phyloP scores from a whole-genome alignment of 2,113 vertebrate species.

The Pogona vitticeps region DNA sequence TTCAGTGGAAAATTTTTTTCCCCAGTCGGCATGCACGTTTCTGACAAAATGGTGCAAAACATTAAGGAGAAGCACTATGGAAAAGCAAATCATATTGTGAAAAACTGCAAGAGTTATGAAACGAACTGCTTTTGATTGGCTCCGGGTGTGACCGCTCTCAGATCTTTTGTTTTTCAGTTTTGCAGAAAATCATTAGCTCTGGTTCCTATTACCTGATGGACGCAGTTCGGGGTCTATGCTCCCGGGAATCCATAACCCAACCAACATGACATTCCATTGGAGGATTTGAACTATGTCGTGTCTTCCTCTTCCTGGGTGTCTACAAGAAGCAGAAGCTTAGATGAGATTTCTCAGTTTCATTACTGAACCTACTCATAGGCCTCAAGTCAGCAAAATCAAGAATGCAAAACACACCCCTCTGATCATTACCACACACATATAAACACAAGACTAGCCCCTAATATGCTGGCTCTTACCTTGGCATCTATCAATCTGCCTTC shows the following conservation, averaged over 20 bases:
- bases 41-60: too few relatives aligned
- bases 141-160: not conserved
- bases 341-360: fast-evolving
- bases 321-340: slow-evolving; percentile 59
- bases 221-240: slow-evolving; percentile 93
- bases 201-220: slow-evolving; percentile 86
- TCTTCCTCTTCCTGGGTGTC: slow-evolving; percentile 97
- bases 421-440: fast-evolving
- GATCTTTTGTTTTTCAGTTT: not conserved
- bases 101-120: not conserved
- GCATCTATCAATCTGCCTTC: slow-evolving; percentile 94
- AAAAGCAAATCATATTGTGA: too few relatives aligned
- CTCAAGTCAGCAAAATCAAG: not conserved
- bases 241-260: slow-evolving; percentile 99
- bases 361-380: not conserved
- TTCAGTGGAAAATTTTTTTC: not conserved
- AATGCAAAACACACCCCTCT: not conserved
- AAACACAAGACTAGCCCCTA: fast-evolving
- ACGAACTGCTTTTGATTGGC: not conserved
- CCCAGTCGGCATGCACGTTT: not conserved
- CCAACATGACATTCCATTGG: slow-evolving; percentile 97
- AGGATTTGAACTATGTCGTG: slow-evolving; percentile 96
- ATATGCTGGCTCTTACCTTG: slow-evolving; percentile 78
- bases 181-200: fast-evolving
- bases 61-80: too few relatives aligned